phyloP scores from a whole-genome alignment of 2,888 invertebrate genomes.

The Gastrophysa polygoni region DNA sequence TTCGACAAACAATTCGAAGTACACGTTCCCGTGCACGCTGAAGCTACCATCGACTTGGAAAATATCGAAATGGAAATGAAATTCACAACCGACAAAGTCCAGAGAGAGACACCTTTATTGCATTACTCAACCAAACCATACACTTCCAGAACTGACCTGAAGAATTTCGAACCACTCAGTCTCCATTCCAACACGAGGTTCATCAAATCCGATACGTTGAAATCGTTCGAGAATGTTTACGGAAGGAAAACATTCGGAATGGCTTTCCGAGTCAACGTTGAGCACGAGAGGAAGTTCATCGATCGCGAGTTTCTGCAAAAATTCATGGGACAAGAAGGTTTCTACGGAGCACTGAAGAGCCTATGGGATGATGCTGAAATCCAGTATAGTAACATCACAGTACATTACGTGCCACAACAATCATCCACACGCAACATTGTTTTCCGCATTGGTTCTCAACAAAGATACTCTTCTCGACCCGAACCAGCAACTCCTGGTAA shows the following conservation, averaged over 20 bases:
- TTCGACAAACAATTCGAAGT: constrained; percentile 66
- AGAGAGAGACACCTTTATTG: constrained; percentile 61
- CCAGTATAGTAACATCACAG: constrained; percentile 59
- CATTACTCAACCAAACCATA: constrained; percentile 71
- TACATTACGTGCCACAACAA: constrained; percentile 55
- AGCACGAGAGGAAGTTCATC: constrained; percentile 61
- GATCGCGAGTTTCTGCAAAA: constrained; percentile 54
- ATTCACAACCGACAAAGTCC: constrained; percentile 60
- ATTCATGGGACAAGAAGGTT: constrained; percentile 42
- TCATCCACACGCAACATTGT: constrained; percentile 34
- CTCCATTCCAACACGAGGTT: constrained; percentile 60
- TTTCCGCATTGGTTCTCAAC: constrained; percentile 35
- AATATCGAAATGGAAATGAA: constrained; percentile 59
- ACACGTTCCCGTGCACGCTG: constrained; percentile 62
- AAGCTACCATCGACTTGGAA: constrained; percentile 60
- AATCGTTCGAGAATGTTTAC: constrained; percentile 49
- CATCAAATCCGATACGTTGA: constrained; percentile 49
- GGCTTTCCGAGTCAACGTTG: constrained; percentile 62
- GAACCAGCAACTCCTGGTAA: constrained; percentile 30
- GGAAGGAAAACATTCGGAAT: constrained; percentile 63
- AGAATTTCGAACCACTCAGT: constrained; percentile 62
- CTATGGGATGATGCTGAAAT: constrained; percentile 57
- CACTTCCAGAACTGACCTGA: constrained; percentile 65
- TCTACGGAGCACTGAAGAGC: constrained; percentile 41
- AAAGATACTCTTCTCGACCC: constrained; percentile 34